Evolutionary conservation across 2,797 vertebrate genomes (phyloP).

Genomic region (Enteromius paludinosus): DNA sequence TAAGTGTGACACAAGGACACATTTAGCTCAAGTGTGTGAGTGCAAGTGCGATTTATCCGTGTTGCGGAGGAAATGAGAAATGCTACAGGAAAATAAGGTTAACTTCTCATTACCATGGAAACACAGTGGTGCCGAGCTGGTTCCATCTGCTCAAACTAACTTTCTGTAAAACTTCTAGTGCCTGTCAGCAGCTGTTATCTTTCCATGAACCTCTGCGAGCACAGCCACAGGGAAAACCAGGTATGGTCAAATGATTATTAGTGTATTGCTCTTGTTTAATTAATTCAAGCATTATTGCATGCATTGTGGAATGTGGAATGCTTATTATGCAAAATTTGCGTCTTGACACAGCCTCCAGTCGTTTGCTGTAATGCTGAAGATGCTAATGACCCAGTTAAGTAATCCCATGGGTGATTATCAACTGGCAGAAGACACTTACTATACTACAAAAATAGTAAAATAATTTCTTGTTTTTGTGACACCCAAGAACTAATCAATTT

Average conservation of each 20-base stretch:
- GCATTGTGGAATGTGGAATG: neutral
- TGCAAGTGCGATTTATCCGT: neutral
- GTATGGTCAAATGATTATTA: neutral
- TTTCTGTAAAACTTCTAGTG: conserved; percentile 69
- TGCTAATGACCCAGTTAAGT: conserved; percentile 9
- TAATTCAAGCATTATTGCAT: neutral
- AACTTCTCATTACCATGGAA: conserved; percentile 81
- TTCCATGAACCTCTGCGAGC: conserved; percentile 31
- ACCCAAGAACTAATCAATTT: neutral
- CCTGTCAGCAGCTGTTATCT: conserved; percentile 70
- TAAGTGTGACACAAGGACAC: conserved; percentile 18
- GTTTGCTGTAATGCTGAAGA: neutral
- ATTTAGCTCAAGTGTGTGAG: conserved; percentile 31
- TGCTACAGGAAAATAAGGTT: conserved; percentile 77
- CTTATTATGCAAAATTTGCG: neutral
- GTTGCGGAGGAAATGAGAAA: conserved; percentile 37
- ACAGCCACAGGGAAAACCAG: neutral
- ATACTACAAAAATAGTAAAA: neutral
- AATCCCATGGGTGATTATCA: neutral
- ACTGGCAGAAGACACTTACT: neutral
- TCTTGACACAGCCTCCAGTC: neutral
- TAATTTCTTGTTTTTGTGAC: neutral
- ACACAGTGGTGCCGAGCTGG: conserved; percentile 73
- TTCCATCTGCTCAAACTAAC: conserved; percentile 72
- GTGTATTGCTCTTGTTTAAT: neutral